Conservation (phyloP, 2,888 invertebrate genomes). For the Pyrgus malvae region DNA sequence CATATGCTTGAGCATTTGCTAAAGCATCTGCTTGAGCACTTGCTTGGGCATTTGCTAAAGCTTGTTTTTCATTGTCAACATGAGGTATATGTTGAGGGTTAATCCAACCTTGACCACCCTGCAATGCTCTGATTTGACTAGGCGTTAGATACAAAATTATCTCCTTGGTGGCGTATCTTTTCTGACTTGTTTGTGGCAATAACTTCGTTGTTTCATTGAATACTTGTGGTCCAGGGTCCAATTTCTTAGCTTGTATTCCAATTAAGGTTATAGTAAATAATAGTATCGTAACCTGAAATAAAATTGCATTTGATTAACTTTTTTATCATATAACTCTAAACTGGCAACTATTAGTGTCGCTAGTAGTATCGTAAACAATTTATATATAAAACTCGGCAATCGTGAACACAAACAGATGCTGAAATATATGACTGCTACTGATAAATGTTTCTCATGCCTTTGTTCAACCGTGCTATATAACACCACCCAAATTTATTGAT, state of each 20-base stretch:
- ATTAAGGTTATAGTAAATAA: conserved; percentile 42
- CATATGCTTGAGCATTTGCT: neutral
- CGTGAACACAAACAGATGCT: too few species aligned
- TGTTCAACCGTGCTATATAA: too few species aligned
- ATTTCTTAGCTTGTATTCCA: conserved; percentile 41
- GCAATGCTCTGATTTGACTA: conserved; percentile 55
- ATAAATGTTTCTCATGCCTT: too few species aligned
- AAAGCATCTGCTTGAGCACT: too few species aligned
- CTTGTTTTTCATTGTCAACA: neutral
- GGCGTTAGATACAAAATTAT: conserved; percentile 63
- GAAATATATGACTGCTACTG: too few species aligned
- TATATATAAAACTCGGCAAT: too few species aligned
- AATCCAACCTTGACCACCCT: conserved; percentile 40
- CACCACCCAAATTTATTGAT: too few species aligned
- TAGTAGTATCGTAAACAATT: too few species aligned
- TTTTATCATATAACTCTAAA: too few species aligned
- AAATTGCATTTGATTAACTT: too few species aligned
- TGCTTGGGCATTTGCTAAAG: neutral
- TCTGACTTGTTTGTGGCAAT: conserved; percentile 31
- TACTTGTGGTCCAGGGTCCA: conserved; percentile 50
- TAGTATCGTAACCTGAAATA: conserved; percentile 51
- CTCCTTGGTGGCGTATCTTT: conserved; percentile 52
- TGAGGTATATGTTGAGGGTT: conserved; percentile 23
- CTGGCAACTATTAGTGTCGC: too few species aligned
- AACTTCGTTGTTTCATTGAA: conserved; percentile 39